Percentiles rank a stretch among this genome's conserved stretches.
Conservation (phyloP, 2,797 vertebrate species). For the Sandelia bainsii region DNA sequence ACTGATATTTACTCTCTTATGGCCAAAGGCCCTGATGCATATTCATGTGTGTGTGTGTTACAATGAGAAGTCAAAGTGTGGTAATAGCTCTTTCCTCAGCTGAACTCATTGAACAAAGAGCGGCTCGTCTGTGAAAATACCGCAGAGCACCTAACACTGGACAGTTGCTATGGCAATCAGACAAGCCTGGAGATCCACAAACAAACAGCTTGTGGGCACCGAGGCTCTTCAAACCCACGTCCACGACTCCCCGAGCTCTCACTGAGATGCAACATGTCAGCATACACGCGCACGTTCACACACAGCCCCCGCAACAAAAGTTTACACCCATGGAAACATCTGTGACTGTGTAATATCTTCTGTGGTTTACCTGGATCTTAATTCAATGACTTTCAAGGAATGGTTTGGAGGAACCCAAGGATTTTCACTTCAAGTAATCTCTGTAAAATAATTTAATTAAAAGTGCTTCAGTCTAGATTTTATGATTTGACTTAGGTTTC, state of each 20-base stretch:
- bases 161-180: conserved; percentile 69
- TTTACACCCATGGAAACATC: conserved; percentile 37
- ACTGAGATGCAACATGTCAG: conserved; percentile 17
- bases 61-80: conserved; percentile 54
- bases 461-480: neutral
- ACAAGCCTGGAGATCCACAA: conserved; percentile 67
- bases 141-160: conserved; percentile 61
- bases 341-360: conserved; percentile 4
- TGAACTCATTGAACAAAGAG: conserved; percentile 56
- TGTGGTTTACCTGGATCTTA: neutral
- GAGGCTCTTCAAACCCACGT: conserved; percentile 43
- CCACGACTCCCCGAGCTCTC: conserved; percentile 10
- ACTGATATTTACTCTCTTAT: conserved; percentile 62
- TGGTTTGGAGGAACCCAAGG: neutral
- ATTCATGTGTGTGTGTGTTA: conserved; percentile 44
- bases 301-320: conserved; percentile 38
- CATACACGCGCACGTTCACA: conserved; percentile 10
- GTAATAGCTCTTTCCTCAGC: conserved; percentile 61
- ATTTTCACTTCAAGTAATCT: neutral
- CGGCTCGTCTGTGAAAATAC: conserved; percentile 65
- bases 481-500: neutral
- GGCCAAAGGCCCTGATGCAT: conserved; percentile 55
- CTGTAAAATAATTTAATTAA: no score
- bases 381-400: neutral
- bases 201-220: conserved; percentile 63